Percentiles rank a stretch among this genome's conserved stretches.
phyloP scores from a whole-genome alignment of 2,888 invertebrate species.

The Gari tellinella region DNA sequence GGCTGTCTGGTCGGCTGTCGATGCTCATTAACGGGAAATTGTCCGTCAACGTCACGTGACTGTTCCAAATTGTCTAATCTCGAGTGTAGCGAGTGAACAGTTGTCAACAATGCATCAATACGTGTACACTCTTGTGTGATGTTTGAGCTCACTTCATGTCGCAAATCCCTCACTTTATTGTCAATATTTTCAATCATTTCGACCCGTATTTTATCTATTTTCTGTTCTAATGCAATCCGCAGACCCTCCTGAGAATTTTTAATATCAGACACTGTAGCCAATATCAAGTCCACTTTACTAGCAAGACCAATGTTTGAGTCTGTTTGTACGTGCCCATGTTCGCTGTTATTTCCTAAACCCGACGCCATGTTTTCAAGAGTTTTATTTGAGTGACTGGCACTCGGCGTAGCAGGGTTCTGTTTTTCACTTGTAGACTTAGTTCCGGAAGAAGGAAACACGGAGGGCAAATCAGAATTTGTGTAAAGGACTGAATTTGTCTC shows the following conservation, averaged over 20 bases:
- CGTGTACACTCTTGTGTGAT: not conserved
- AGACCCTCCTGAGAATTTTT: not conserved
- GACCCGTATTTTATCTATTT: slow-evolving; percentile 1
- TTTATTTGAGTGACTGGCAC: too few species aligned
- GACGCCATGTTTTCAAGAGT: not conserved
- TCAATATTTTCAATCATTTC: not conserved
- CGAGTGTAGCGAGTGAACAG: not conserved
- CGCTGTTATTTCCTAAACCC: not conserved
- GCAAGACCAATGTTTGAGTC: not conserved
- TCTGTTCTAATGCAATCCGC: not conserved
- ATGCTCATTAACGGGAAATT: too few species aligned
- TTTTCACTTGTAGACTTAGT: not conserved
- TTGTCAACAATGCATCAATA: not conserved
- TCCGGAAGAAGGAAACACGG: too few species aligned
- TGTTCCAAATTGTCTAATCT: not conserved
- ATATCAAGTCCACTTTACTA: not conserved
- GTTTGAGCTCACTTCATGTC: not conserved
- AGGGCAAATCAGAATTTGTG: too few species aligned
- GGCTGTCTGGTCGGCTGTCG: not conserved
- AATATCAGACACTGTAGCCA: not conserved
- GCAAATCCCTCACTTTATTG: not conserved
- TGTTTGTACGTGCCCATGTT: not conserved
- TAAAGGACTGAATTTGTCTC: too few species aligned
- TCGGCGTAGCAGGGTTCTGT: not conserved
- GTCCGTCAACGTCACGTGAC: too few species aligned